phyloP scores from a whole-genome alignment of 2,113 vertebrate genomes.

The Otolemur garnettii region DNA sequence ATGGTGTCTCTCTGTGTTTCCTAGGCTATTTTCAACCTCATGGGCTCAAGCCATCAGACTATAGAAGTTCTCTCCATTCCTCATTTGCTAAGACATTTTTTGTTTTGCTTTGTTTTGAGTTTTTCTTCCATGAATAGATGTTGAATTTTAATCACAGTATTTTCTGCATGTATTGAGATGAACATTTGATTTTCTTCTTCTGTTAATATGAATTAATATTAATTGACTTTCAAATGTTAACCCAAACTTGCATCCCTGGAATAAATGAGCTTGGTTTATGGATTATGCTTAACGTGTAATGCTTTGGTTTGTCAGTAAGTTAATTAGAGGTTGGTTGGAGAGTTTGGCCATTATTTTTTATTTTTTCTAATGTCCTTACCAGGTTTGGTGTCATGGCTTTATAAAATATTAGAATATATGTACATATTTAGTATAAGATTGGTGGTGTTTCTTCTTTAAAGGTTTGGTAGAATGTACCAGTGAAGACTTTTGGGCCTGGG shows the following conservation, averaged over 20 bases:
- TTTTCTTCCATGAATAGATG: conserved; percentile 13
- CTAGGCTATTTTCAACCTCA: too few species aligned
- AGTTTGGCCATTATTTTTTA: neutral
- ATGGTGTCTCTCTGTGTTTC: too few species aligned
- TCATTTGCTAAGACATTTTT: neutral
- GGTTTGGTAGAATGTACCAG: neutral
- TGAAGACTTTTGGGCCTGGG: neutral
- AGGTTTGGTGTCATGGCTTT: neutral
- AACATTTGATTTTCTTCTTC: neutral
- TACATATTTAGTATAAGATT: too few species aligned
- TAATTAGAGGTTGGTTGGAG: neutral
- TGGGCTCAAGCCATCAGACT: neutral
- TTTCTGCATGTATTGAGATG: conserved; percentile 5
- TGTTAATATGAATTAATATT: conserved; percentile 43
- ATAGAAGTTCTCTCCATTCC: neutral
- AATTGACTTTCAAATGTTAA: conserved; percentile 2
- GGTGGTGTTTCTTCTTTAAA: neutral
- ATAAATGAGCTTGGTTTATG: neutral
- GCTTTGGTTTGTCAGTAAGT: neutral
- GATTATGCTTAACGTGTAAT: neutral
- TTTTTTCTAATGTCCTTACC: neutral
- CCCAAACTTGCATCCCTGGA: neutral
- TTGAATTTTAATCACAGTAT: conserved; percentile 39
- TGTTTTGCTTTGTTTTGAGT: neutral
- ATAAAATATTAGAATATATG: neutral